A percentile compares a stretch with the other conserved stretches of the same genome.
phyloP scores from a whole-genome alignment of 2,888 invertebrate genomes.

The Tromatobia lineatoria region DNA sequence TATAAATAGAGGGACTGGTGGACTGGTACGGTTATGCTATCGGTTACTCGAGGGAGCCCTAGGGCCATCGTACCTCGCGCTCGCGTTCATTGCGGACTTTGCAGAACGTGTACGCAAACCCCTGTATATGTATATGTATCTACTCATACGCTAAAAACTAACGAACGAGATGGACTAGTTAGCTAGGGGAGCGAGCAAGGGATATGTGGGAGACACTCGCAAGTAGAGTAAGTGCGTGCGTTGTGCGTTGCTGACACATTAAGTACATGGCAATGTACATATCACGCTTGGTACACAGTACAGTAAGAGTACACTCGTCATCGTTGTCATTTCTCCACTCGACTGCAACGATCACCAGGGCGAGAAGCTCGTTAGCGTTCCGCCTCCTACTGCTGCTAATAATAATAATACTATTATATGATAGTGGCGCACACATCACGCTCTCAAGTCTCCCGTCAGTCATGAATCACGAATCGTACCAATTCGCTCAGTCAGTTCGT shows the following conservation, averaged over 20 bases:
- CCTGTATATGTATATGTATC: background rate
- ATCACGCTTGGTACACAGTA: constrained; percentile 11
- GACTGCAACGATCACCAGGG: constrained; percentile 62
- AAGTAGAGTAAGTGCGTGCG: constrained; percentile 21
- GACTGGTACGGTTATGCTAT: constrained; percentile 59
- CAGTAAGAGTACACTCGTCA: constrained; percentile 41
- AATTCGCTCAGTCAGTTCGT: constrained; percentile 40
- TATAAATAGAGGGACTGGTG: constrained; percentile 64
- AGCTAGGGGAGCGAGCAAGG: constrained; percentile 35
- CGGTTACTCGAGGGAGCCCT: constrained; percentile 66
- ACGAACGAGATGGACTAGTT: constrained; percentile 64
- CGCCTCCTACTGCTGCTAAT: constrained; percentile 19
- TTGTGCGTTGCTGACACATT: constrained; percentile 62
- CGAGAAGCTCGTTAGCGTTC: constrained; percentile 66
- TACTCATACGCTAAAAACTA: constrained; percentile 2
- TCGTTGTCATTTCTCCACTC: constrained; percentile 62
- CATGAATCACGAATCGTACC: constrained; percentile 57
- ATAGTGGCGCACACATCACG: constrained; percentile 8
- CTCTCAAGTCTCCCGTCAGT: constrained; percentile 34
- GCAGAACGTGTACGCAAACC: constrained; percentile 23
- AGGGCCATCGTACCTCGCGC: constrained; percentile 64
- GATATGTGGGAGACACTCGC: constrained; percentile 44
- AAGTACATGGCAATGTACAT: constrained; percentile 45
- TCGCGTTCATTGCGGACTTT: constrained; percentile 20
- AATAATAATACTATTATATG: constrained; percentile 27